Evolutionary conservation across 64 coral and sea anemone species (phyloP).

Genomic region (Montipora foliosa): DNA sequence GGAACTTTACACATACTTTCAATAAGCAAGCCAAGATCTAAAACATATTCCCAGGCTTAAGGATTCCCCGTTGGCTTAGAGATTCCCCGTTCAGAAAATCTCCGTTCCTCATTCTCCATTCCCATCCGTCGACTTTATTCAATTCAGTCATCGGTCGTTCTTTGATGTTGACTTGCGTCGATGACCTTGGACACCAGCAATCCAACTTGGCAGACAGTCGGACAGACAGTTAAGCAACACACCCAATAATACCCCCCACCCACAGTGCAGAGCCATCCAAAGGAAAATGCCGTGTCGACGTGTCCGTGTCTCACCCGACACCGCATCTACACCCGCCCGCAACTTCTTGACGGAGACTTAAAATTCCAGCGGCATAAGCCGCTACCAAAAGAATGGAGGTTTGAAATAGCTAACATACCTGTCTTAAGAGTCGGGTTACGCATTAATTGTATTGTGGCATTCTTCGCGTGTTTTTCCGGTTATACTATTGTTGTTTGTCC

Average conservation of each 20-base stretch:
- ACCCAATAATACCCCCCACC: background rate
- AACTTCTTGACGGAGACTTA: background rate
- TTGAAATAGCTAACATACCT: slow-evolving; percentile 13
- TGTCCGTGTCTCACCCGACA: background rate
- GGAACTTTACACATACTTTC: too few species aligned
- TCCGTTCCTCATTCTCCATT: too few species aligned
- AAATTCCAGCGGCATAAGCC: background rate
- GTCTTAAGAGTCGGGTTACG: slow-evolving; percentile 31
- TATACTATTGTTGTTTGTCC: slow-evolving; percentile 40
- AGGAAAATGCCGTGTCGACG: background rate
- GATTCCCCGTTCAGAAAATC: too few species aligned
- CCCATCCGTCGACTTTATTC: too few species aligned
- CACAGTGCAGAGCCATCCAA: background rate
- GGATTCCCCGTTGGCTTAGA: too few species aligned
- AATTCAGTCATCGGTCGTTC: background rate
- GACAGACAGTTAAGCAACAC: background rate
- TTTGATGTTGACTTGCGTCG: slow-evolving; percentile 33
- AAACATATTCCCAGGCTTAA: too few species aligned
- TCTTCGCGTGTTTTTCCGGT: background rate
- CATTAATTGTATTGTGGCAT: slow-evolving; percentile 61
- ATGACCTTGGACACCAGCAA: slow-evolving; percentile 28
- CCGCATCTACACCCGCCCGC: background rate
- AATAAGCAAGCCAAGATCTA: too few species aligned
- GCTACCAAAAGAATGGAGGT: background rate
- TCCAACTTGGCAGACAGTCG: slow-evolving; percentile 25